A percentile compares a stretch with the other conserved stretches of the same genome.
Conservation (phyloP, 2,888 invertebrate genomes). For the Agriopis marginaria region DNA sequence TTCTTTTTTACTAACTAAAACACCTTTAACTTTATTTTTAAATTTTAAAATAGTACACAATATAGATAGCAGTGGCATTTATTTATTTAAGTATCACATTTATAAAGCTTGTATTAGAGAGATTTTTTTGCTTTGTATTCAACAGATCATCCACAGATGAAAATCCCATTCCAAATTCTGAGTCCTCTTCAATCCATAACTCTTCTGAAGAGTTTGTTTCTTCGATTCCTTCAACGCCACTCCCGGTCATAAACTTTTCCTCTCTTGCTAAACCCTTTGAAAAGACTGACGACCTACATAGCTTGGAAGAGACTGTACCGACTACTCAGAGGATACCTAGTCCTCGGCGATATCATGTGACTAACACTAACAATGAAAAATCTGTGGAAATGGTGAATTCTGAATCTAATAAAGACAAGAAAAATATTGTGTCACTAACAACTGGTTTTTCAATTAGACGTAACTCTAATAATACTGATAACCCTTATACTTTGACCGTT, state of each 20-base stretch:
- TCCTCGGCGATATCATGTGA: constrained; percentile 63
- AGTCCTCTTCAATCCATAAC: constrained; percentile 71
- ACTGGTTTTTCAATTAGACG: constrained; percentile 82
- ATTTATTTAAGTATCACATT: constrained; percentile 57
- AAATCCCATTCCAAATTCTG: constrained; percentile 72
- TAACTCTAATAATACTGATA: constrained; percentile 73
- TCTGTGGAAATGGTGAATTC: constrained; percentile 64
- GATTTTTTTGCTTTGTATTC: constrained; percentile 84
- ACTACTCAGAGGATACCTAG: constrained; percentile 69
- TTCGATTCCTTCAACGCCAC: constrained; percentile 63
- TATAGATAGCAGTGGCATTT: constrained; percentile 28
- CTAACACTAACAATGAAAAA: constrained; percentile 67
- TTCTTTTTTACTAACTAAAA: constrained; percentile 49
- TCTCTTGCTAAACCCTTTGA: constrained; percentile 82
- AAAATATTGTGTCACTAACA: constrained; percentile 76
- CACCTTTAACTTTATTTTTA: constrained; percentile 4
- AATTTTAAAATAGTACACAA: neutral
- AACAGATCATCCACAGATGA: constrained; percentile 86
- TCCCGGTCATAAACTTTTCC: constrained; percentile 73
- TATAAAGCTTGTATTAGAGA: constrained; percentile 78
- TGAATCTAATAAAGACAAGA: constrained; percentile 61
- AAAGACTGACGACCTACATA: constrained; percentile 77
- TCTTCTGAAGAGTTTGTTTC: constrained; percentile 66
- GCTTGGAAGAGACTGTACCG: constrained; percentile 69
- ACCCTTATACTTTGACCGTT: constrained; percentile 78